Evolutionary conservation across 2,797 vertebrate genomes (phyloP), one percentile per base, ranked within the genome.

Genomic region (Cossypha heuglini): DNA sequence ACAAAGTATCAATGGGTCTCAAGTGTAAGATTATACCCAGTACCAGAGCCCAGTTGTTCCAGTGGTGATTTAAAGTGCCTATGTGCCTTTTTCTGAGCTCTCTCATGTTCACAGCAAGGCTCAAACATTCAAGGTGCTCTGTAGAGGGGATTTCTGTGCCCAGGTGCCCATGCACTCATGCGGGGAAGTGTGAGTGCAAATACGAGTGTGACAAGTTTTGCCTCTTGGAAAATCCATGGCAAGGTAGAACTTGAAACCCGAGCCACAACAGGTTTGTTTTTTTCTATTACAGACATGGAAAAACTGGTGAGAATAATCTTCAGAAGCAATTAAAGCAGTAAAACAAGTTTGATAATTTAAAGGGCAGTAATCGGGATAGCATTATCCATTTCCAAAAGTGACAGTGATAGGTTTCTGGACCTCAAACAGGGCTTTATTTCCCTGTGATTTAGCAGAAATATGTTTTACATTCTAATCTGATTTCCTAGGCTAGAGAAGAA

Each of bases 401-500:
- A 52, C 48, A 81, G 31, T 68, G 57, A 43, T 85, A 38, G 48
- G 40, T 81, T 90, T 84, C 58, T 88, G 79, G 51, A 73, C 73
- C 29, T 90, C 84, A 52, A 79, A 35, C 21, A 81, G 58, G 26
- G 16, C n/a, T 72, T 21, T 22, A 37, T 92, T 88, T 86, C 78
- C 61, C 69, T 82, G 40, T 7, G 48, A 79, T 67, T 94, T 95
- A 42, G 35, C 59, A 96, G 57, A 94, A 88, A 77, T 71, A 43
- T 59, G n/a, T 82, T 86, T 84, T 52, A 59, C 21, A 33, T n/a
- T 92, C 59, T 73, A 57, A 68, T 81, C 78, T 62, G 76, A 67
- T 93, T 95, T 91, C 69, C 49, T 73, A 87, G 46, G 74, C 52
- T 86, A 46, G 26, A 49, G 46, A 77, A 91, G 75, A 94, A 64